Evolutionary conservation across 2,113 vertebrate genomes (phyloP), one percentile per base, ranked within the genome.

Genomic region (Antechinus stuartii): DNA sequence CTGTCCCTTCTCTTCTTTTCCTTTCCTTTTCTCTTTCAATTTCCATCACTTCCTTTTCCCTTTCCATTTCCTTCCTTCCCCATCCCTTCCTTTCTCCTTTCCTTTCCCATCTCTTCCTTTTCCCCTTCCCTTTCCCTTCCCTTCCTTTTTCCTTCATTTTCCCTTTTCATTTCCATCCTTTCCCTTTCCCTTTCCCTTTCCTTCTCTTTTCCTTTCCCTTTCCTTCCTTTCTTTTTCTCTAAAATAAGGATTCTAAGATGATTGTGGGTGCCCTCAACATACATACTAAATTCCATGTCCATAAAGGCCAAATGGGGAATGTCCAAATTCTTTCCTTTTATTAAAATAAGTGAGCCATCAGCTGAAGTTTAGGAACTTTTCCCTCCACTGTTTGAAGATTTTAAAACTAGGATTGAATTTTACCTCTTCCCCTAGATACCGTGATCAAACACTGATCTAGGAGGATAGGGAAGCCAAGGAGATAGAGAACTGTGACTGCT

Each of bases 401-500:
- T 96, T 95, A 89, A 61, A 46, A 91, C 26, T 93, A 12, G 92
- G 49, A 91, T 94, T 91, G 91, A 93, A 57, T 97, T 93, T 94
- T 90, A 91, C 93, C 91, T 94, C 55, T 93, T 5, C 22, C 1
- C 22, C 27, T 55, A 54, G 53, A 54, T 56, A 92, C 4, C 93
- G 91, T 56, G 92, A 95, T 57, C 61, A 54, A 61, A 0, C 90
- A 84, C n/a, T 56, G 50, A 96, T 84, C 25, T 56, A 52, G n/a
- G 42, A 84, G 95, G 49, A 53, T 55, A 42, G 57, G 61, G 91
- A 96, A 91, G 56, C 46, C 54, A 89, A 92, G 94, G 14, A 8
- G 30, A 55, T 89, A 68, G 61, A 90, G 89, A 42, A 8, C 50
- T 97, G 35, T 76, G 35, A 76, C 68, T 76, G 68, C 22, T 76